Evolutionary conservation across 2,113 vertebrate species (phyloP), one percentile per base, ranked within the genome.

Genomic region (Cepphus grylle): DNA sequence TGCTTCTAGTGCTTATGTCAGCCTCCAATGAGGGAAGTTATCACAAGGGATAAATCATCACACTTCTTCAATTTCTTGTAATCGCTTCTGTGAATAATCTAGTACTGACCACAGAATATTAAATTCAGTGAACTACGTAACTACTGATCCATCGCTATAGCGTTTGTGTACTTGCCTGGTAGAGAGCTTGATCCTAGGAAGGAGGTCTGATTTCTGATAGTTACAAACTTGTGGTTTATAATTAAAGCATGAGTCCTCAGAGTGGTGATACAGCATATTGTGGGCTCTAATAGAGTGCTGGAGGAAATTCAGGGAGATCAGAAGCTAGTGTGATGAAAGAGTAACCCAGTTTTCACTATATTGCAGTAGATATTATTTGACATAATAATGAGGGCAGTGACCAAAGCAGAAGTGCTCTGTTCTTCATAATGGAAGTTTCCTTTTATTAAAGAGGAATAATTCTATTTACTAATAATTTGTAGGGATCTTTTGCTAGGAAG

Each of bases 401-500:
- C 86, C 34, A 84, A 79, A 89, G 69, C 29, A 43, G 3, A 29
- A 38, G 14, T 43, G 22, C 25, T 88, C 9, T 81, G 34, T 81
- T 87, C 38, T 27, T 95, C 9, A 2, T 40, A n/a, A 50, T 23
- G n/a, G 34, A 92, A 50, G 23, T 66, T 88, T 81, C 15, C 63
- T 62, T 67, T 79, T 69, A 23, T 34, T 63, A 53, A 67, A 9
- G 59, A 59, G 70, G 17, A 92, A 53, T 94, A 97, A 96, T 88
- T 74, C 29, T 59, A 19, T 45, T 96, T 97, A 34, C 97, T 88
- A 67, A 65, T 83, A 49, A 82, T 71, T 63, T 91, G 8, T 73
- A 99, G 99, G 97, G 94, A 47, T 96, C 98, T 22, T 99, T 99
- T 93, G 98, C 98, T 36, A 98, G 98, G 81, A 99, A 98, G 96